Percentiles rank a stretch among this genome's conserved stretches.
Evolutionary conservation across 2,797 vertebrate genomes (phyloP).

Genomic region (Scleropages formosus): DNA sequence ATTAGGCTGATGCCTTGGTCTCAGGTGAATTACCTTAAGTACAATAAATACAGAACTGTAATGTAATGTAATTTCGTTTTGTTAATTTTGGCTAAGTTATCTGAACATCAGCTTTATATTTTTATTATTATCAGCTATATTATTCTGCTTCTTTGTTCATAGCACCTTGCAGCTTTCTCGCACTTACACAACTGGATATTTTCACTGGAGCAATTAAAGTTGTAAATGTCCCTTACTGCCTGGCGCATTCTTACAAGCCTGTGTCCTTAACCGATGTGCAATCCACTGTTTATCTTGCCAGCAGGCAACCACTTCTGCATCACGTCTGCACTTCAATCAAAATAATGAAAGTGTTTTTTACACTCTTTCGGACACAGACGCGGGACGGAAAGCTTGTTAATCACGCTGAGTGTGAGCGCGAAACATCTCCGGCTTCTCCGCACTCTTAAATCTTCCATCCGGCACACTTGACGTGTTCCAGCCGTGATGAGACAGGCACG

Average conservation of each 20-base stretch:
- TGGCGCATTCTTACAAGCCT: neutral
- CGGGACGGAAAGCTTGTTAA: slow-evolving; percentile 42
- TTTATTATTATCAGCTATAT: too few species aligned
- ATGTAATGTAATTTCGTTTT: too few species aligned
- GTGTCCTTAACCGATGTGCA: neutral
- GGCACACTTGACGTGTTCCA: slow-evolving; percentile 41
- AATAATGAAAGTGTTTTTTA: slow-evolving; percentile 40
- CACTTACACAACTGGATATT: too few species aligned
- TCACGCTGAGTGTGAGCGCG: slow-evolving; percentile 37
- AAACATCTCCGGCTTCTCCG: slow-evolving; percentile 33
- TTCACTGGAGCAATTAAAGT: too few species aligned
- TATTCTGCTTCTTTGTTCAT: too few species aligned
- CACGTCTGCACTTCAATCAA: slow-evolving; percentile 43
- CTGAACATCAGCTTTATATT: too few species aligned
- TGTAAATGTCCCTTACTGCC: too few species aligned
- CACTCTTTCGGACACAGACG: slow-evolving; percentile 30
- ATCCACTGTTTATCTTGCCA: neutral
- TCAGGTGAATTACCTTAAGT: too few species aligned
- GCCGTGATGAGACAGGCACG: slow-evolving; percentile 27
- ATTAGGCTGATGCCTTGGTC: too few species aligned
- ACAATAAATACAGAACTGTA: too few species aligned
- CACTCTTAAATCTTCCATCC: slow-evolving; percentile 39
- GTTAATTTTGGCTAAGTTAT: too few species aligned
- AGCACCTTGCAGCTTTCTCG: too few species aligned
- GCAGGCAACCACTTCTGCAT: slow-evolving; percentile 33